Conservation (phyloP, 2,797 vertebrate genomes). For the Peromyscus eremicus region DNA sequence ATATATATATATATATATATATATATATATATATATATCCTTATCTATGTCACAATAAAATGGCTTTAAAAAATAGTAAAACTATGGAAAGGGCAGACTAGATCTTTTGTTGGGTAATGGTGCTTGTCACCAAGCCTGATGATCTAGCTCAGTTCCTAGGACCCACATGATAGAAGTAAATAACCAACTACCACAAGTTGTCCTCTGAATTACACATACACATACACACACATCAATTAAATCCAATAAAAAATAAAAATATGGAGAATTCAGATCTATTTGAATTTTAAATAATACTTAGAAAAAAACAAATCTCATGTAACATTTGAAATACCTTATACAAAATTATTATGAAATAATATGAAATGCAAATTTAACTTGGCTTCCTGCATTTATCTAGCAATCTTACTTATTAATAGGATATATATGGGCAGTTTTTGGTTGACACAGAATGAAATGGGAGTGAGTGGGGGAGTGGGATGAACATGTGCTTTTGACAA, state of each 20-base stretch:
- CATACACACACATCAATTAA: background rate
- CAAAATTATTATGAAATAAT: constrained; percentile 1
- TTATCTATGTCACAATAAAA: constrained; percentile 5
- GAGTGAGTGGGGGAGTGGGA: background rate
- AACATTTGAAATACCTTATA: constrained; percentile 29
- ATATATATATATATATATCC: background rate
- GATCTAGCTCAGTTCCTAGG: background rate
- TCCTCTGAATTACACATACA: too few species aligned
- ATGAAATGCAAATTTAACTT: constrained; percentile 42
- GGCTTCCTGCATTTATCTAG: background rate
- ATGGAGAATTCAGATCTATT: background rate
- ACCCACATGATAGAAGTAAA: background rate
- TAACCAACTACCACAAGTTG: background rate
- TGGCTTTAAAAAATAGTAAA: background rate
- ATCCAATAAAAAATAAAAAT: background rate
- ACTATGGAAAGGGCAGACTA: background rate
- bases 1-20: background rate
- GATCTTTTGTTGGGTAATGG: background rate
- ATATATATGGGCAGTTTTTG: background rate
- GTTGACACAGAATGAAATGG: background rate
- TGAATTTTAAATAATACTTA: constrained; percentile 23
- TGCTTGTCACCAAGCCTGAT: background rate
- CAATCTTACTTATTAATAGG: background rate
- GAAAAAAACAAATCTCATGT: background rate
- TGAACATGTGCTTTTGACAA: background rate